phyloP scores from a whole-genome alignment of 2,888 invertebrate genomes.

The Oscheius myriophilus region DNA sequence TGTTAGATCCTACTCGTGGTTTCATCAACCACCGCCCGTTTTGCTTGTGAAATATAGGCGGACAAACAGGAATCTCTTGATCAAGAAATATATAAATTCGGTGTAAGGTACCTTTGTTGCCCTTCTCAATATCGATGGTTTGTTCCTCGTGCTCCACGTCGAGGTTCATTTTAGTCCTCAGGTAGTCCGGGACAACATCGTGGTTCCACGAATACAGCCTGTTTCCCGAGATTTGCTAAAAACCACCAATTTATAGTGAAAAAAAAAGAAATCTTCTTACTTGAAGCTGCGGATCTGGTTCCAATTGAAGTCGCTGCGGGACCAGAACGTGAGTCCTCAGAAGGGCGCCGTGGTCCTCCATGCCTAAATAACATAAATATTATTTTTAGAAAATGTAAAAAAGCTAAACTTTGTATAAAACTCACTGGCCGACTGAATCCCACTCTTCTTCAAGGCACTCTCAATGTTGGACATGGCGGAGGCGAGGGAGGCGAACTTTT shows the following conservation, averaged over 20 bases:
- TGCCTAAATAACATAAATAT: slow-evolving; percentile 21
- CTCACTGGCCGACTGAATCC: slow-evolving; percentile 35
- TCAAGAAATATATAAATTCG: not conserved
- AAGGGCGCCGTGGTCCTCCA: slow-evolving; percentile 57
- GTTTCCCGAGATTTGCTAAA: slow-evolving; percentile 55
- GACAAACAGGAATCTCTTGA: too few relatives aligned
- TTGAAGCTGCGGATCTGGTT: slow-evolving; percentile 50
- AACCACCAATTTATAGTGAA: not conserved
- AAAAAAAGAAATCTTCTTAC: slow-evolving; percentile 32
- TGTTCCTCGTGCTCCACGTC: slow-evolving; percentile 46
- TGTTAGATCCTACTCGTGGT: too few relatives aligned
- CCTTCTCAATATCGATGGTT: slow-evolving; percentile 35
- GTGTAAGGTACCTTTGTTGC: slow-evolving; percentile 24
- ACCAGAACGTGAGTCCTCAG: slow-evolving; percentile 61
- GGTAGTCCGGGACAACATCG: slow-evolving; percentile 64
- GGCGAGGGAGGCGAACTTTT: slow-evolving; percentile 60
- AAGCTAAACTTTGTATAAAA: not conserved
- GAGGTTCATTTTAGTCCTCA: slow-evolving; percentile 50
- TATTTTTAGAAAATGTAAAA: not conserved
- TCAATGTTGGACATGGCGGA: slow-evolving; percentile 57
- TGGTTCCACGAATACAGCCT: slow-evolving; percentile 64
- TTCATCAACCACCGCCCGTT: too few relatives aligned
- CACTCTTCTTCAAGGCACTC: slow-evolving; percentile 49
- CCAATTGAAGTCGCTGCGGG: slow-evolving; percentile 57
- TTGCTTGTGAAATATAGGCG: too few relatives aligned